phyloP scores from a whole-genome alignment of 2,113 vertebrate genomes.

The Ciconia boyciana region DNA sequence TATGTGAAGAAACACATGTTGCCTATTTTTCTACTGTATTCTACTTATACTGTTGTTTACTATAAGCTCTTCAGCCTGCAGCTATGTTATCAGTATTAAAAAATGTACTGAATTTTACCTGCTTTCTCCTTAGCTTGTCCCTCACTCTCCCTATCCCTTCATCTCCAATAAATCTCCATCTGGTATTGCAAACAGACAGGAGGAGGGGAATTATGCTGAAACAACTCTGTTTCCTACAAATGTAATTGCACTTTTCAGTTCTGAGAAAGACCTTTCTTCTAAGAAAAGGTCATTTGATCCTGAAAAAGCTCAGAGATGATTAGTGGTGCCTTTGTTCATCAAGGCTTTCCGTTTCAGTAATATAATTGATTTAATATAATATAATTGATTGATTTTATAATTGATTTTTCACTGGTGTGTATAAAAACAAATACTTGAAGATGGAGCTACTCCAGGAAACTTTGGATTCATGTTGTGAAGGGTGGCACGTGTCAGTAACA shows the following conservation, averaged over 20 bases:
- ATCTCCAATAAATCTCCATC: background rate
- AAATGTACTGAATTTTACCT: background rate
- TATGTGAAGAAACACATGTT: background rate
- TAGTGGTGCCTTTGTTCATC: background rate
- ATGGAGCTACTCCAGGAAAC: background rate
- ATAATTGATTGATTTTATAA: background rate
- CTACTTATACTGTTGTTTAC: background rate
- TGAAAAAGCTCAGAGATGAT: background rate
- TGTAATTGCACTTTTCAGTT: background rate
- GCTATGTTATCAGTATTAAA: background rate
- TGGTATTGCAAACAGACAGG: background rate
- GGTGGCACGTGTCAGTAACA: background rate
- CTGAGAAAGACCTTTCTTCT: background rate
- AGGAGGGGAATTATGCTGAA: background rate
- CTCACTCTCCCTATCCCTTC: background rate
- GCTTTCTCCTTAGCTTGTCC: background rate
- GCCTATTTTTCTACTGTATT: background rate
- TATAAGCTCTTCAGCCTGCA: background rate
- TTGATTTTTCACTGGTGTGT: background rate
- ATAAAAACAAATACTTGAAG: background rate
- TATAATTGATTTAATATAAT: background rate
- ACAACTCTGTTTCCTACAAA: background rate
- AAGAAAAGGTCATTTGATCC: background rate
- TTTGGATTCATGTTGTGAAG: background rate
- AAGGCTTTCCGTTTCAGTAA: background rate